Percentiles rank a stretch among this genome's conserved stretches.
Evolutionary conservation across 2,797 vertebrate genomes (phyloP).

Genomic region (Pseudomugil tenellus): DNA sequence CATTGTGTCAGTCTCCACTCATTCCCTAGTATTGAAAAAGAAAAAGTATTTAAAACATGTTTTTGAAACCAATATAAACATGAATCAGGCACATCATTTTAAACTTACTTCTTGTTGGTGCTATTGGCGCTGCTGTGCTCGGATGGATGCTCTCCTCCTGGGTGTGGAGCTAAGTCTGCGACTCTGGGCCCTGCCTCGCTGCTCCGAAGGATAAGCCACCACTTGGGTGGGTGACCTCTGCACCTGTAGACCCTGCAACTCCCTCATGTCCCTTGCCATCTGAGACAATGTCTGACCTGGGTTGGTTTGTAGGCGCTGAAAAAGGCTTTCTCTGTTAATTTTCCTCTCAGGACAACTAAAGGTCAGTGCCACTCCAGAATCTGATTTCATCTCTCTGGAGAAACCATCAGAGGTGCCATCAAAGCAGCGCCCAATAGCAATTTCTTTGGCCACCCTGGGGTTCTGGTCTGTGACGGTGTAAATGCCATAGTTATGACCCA

Average conservation of each 20-base stretch:
- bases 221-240: constrained; percentile 81
- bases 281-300: constrained; percentile 87
- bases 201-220: constrained; percentile 84
- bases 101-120: constrained; percentile 61
- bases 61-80: constrained; percentile 15
- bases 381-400: constrained; percentile 93
- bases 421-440: constrained; percentile 97
- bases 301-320: constrained; percentile 91
- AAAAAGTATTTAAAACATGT: constrained; percentile 23
- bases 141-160: constrained; percentile 72
- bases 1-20: constrained; percentile 46
- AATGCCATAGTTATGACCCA: constrained; percentile 98
- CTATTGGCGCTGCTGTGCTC: constrained; percentile 76
- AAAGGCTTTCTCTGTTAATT: constrained; percentile 88
- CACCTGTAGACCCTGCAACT: constrained; percentile 77
- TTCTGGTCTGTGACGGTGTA: constrained; percentile 98
- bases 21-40: constrained; percentile 55
- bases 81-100: neutral
- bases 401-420: constrained; percentile 96
- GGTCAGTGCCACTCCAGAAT: constrained; percentile 87
- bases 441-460: constrained; percentile 94
- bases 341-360: constrained; percentile 90
- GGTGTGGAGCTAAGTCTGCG: constrained; percentile 72
- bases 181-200: constrained; percentile 70
- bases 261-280: constrained; percentile 90